These are phyloP conservation scores for Phorcus lineatus DNA, from an alignment of 2,888 invertebrate species.

Conservation along the genomic window DNA sequence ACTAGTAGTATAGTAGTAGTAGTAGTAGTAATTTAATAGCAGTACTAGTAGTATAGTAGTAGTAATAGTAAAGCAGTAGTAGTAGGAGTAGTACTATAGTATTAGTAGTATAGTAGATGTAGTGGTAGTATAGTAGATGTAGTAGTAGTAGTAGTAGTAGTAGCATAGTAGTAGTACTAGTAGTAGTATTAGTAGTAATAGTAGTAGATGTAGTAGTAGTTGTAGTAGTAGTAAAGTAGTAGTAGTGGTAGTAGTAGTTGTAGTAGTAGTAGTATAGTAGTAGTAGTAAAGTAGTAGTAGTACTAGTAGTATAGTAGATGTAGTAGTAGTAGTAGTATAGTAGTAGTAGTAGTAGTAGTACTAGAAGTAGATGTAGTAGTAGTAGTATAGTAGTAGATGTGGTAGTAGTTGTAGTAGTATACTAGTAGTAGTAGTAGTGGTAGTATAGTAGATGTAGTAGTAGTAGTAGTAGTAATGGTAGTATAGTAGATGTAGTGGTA, in stretches of 20 bases:
- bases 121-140: background rate
- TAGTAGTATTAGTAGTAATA: background rate
- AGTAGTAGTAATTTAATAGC: too few species aligned
- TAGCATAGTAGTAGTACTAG: background rate
- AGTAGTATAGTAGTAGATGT: background rate
- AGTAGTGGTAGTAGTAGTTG: background rate
- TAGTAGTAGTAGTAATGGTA: background rate
- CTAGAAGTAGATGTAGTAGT: background rate
- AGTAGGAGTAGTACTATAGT: background rate
- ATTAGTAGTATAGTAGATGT: background rate
- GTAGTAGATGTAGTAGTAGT: background rate
- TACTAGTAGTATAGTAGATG: background rate
- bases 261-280: too few species aligned
- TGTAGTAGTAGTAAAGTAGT: background rate
- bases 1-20: conserved; percentile 10
- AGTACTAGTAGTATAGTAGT: conserved; percentile 18
- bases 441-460: background rate
- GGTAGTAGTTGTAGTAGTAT: background rate
- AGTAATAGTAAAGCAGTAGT: background rate
- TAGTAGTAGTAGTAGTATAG: background rate
- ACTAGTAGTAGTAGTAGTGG: conserved; percentile 10
- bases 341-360: background rate
- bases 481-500: background rate
- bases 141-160: background rate
- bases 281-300: too few species aligned